Percentiles rank a stretch among this genome's conserved stretches.
phyloP scores from a whole-genome alignment of 2,888 invertebrate genomes.

The Sepiola atlantica region DNA sequence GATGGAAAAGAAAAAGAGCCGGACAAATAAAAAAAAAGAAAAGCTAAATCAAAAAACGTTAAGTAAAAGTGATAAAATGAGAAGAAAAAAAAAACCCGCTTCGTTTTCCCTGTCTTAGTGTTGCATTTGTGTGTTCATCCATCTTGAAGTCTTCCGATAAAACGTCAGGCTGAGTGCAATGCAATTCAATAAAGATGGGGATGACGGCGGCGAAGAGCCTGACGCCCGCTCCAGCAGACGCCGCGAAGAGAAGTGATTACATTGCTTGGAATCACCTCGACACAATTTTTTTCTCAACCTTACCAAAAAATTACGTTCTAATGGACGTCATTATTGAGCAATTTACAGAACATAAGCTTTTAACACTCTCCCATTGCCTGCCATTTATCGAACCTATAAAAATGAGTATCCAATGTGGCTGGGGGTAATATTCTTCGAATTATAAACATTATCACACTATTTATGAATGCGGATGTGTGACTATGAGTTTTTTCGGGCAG shows the following conservation, averaged over 20 bases:
- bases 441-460: not conserved
- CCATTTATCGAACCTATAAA: not conserved
- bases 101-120: not conserved
- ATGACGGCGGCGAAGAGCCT: not conserved
- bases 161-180: not conserved
- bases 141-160: not conserved
- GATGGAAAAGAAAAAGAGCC: not conserved
- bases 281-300: not conserved
- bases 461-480: not conserved
- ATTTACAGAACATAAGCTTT: not conserved
- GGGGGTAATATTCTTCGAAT: not conserved
- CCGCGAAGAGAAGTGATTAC: not conserved
- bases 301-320: not conserved
- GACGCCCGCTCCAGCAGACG: not conserved
- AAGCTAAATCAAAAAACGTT: not conserved
- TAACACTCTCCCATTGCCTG: not conserved
- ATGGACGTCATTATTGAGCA: not conserved
- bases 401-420: not conserved
- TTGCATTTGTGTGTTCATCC: slow-evolving; percentile 32
- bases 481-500: not conserved
- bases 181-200: not conserved
- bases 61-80: not conserved
- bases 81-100: not conserved
- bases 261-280: not conserved
- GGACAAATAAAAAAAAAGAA: not conserved